Base-by-base conservation (phyloP, 2,797 vertebrate species). In the Rhynchonycteris naso region DNA sequence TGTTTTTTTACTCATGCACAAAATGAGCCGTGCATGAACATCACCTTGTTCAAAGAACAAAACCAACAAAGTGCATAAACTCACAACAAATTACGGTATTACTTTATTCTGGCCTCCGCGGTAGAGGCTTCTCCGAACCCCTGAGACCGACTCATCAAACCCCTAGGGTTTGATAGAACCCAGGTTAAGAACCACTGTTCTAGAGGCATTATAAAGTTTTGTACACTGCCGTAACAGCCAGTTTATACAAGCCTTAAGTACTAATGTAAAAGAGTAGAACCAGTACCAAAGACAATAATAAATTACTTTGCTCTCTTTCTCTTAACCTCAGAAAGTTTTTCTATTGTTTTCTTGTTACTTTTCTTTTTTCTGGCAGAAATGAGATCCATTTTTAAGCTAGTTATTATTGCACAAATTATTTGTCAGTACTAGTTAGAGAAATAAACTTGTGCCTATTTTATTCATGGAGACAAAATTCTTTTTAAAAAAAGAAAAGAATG, bases 331-430 rank as follows among this genome's bases (percentile, higher is more conserved):
- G 22, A 72, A 93, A 71, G 2, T 33, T 52, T 15, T 82, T 35
- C 14, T 63, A 7, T 94, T 69, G 69, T 89, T 7, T n/a, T 47
- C 19, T 65, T 76, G 59, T 86, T 7, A n/a, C 24, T 69, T 84
- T 33, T 63, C 50, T 93, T 87, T 33, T 14, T 88, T 80, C 84
- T 78, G 43, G 61, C 38, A 30, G 30, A 87, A 93, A 89, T 89
- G 16, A 50, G 18, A 61, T 84, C 66, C 3, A 50, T 88, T 90
- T 35, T 71, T n/a, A 76, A 87, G 5, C n/a, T 35, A 59, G 15
- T 80, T 26, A 50, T 88, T 76, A 90, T 24, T 84, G 94, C 22
- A 88, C 7, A 89, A 74, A 33, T 65, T 83, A 61, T 56, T 82
- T 79, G 24, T 93, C 56, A 71, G 0, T 90, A 69, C 47, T 79